A percentile compares a stretch with the other conserved stretches of the same genome.
phyloP scores from a whole-genome alignment of 2,888 invertebrate genomes.

The Tenthredo mesomela region DNA sequence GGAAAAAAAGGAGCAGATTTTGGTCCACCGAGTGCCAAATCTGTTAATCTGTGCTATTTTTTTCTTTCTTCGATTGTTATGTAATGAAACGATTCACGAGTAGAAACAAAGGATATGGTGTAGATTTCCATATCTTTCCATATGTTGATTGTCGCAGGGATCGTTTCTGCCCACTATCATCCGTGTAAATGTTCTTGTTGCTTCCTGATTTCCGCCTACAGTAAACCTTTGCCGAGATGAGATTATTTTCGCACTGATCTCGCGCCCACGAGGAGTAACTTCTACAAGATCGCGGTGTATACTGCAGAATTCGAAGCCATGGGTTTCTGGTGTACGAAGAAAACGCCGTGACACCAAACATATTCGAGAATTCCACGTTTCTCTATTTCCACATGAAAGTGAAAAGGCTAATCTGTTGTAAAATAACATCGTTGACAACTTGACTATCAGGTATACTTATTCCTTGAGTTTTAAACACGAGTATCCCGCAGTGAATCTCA shows the following conservation, averaged over 20 bases:
- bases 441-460: neutral
- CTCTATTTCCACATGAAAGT: neutral
- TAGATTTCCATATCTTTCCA: neutral
- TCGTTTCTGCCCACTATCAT: constrained; percentile 11
- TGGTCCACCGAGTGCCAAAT: too few species aligned
- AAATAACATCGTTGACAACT: neutral
- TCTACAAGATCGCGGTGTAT: neutral
- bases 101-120: neutral
- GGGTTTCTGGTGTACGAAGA: neutral
- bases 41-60: neutral
- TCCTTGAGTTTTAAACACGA: neutral
- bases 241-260: constrained; percentile 31
- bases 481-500: constrained; percentile 22
- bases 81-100: neutral
- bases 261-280: constrained; percentile 4
- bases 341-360: neutral
- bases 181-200: constrained; percentile 21
- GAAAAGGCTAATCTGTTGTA: neutral
- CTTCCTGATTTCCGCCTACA: constrained; percentile 37
- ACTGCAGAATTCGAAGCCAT: neutral
- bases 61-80: neutral
- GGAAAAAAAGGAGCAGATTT: neutral
- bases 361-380: neutral
- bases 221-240: neutral
- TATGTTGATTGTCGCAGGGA: neutral